A percentile compares a stretch with the other conserved stretches of the same genome.
These are phyloP conservation scores for Lasioglossum morio DNA, from an alignment of 2,888 invertebrate species.

Conservation along the genomic window DNA sequence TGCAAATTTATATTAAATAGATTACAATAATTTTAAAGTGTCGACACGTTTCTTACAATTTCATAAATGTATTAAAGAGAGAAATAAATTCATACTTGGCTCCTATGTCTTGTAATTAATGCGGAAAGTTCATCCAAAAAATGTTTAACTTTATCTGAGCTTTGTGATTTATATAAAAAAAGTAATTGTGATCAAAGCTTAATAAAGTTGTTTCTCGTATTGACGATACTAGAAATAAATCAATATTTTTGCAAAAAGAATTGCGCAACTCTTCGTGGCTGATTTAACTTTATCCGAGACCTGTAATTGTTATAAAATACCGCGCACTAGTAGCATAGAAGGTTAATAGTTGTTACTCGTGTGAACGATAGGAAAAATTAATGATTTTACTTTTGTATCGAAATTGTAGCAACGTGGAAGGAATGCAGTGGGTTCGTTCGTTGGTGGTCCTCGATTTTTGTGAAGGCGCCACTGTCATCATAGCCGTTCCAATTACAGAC, in stretches of 20 bases:
- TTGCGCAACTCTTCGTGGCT: not conserved
- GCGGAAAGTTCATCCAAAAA: not conserved
- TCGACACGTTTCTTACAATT: too few relatives aligned
- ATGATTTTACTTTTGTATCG: not conserved
- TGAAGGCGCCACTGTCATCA: conserved; percentile 27
- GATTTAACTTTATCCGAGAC: not conserved
- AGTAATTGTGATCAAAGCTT: too few relatives aligned
- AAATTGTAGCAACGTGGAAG: not conserved
- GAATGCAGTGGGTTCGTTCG: conserved; percentile 1
- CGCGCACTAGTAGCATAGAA: not conserved
- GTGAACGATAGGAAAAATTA: not conserved
- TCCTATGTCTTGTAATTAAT: too few relatives aligned
- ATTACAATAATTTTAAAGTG: too few relatives aligned
- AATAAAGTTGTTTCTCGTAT: not conserved
- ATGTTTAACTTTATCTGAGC: not conserved
- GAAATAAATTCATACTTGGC: too few relatives aligned
- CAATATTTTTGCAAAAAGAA: too few relatives aligned
- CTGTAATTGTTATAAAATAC: not conserved
- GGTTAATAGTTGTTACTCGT: not conserved
- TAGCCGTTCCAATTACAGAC: conserved; percentile 44
- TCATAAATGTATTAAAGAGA: too few relatives aligned
- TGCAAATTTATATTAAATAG: too few relatives aligned
- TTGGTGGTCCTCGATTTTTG: conserved; percentile 36
- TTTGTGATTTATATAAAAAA: too few relatives aligned
- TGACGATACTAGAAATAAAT: not conserved